Base-by-base conservation (phyloP, 2,797 vertebrate genomes). In the Australoheros facetus region DNA sequence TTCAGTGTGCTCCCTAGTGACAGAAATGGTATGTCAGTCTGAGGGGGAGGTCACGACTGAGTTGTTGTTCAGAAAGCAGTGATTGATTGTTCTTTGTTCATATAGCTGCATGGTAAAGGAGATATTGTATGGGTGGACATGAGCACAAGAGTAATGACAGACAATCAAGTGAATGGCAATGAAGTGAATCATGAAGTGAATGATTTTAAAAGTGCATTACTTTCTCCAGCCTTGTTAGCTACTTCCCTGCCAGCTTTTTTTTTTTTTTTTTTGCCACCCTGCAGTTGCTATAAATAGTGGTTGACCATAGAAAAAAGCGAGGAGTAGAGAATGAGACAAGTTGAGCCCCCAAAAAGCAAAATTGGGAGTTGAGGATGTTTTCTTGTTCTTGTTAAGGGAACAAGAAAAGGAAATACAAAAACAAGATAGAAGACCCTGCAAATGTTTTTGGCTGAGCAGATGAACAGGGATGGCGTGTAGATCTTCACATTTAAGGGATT, bases 401-500 rank as follows among this genome's bases (percentile, higher is more conserved):
- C 37, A 13, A 37, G n/a, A 12, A 57, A 37, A 4, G 11, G 12
- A 57, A 12, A 13, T 11, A 26, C 3, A 71, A 26, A 53, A 59
- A 53, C 21, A 21, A 17, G 39, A 48, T 4, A 45, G 1, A 26
- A 3, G 10, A 30, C 5, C 26, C 48, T 51, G 62, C 16, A 45
- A 66, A 48, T 66, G 45, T 66, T 48, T 66, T 48, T 48, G 71
- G 56, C 79, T 59, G 73, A 91, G 85, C 92, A 93, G 89, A 92
- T 94, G 91, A 90, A 87, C 85, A 79, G 90, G 89, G 88, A 93
- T 80, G 84, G 78, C 84, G 87, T 94, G 93, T 88, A 87, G 87
- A 89, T 37, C 82, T 84, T 91, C 90, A 80, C 84, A 89, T 92
- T 92, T 84, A 87, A 77, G 78, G 85, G 89, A 90, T 94, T 94